phyloP scores from a whole-genome alignment of 2,888 invertebrate genomes.

The Conistra vaccinii region DNA sequence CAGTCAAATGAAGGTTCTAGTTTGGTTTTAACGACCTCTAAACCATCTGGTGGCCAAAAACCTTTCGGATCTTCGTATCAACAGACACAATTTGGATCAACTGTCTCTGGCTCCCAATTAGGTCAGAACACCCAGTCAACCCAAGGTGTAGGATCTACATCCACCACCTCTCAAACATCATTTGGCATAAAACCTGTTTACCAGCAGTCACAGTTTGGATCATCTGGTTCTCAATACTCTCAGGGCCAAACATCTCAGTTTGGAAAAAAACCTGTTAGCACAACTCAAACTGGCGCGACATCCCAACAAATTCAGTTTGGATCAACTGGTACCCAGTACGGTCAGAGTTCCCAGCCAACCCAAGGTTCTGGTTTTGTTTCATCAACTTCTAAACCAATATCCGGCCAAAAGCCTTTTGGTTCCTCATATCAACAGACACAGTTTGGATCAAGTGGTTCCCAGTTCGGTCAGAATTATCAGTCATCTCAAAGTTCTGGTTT shows the following conservation, averaged over 20 bases:
- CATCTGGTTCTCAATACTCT: constrained; percentile 10
- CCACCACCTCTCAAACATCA: constrained; percentile 1
- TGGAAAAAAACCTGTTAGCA: constrained; percentile 25
- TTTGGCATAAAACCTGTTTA: constrained; percentile 15
- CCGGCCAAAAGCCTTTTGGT: neutral
- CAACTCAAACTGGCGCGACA: constrained; percentile 6
- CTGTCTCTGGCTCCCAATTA: constrained; percentile 13
- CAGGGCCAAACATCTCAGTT: constrained; percentile 36
- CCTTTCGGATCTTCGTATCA: neutral
- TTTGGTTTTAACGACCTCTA: neutral
- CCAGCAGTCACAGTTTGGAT: constrained; percentile 29
- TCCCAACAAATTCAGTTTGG: constrained; percentile 45
- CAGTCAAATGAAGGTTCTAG: constrained; percentile 6
- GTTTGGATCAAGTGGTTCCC: constrained; percentile 5
- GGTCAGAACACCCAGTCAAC: constrained; percentile 11
- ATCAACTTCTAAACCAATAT: constrained; percentile 9
- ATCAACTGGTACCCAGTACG: neutral
- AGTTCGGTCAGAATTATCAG: constrained; percentile 21
- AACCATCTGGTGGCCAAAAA: neutral
- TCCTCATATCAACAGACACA: constrained; percentile 10
- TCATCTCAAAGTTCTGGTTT: constrained; percentile 3
- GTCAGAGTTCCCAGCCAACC: constrained; percentile 17
- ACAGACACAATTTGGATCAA: neutral
- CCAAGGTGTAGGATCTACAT: constrained; percentile 8
- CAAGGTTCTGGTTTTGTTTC: neutral